Percentiles rank a stretch among this genome's conserved stretches.
These are phyloP conservation scores for Megaptera novaeangliae DNA, from an alignment of 2,113 vertebrate species.

Conservation along the genomic window DNA sequence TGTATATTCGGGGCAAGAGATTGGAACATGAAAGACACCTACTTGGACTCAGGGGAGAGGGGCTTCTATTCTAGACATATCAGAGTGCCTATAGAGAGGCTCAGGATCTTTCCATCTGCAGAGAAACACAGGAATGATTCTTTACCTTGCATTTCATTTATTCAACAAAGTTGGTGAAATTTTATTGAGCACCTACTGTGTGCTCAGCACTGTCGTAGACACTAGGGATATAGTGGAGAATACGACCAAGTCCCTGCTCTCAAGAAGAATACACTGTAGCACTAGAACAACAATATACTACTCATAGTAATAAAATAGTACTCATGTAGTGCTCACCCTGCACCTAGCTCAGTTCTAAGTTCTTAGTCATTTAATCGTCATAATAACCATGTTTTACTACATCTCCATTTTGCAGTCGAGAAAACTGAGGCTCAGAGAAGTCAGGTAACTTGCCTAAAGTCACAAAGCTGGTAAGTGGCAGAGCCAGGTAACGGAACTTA, in stretches of 20 bases:
- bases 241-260: background rate
- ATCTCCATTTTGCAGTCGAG: fast-evolving
- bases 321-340: fast-evolving
- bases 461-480: background rate
- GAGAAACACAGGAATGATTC: background rate
- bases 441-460: background rate
- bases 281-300: fast-evolving
- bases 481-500: background rate
- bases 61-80: background rate
- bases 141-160: too few species aligned
- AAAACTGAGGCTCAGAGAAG: background rate
- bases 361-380: background rate
- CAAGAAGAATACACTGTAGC: background rate
- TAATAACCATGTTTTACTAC: too few species aligned
- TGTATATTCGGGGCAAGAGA: background rate
- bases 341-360: background rate
- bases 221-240: fast-evolving
- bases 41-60: background rate
- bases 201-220: background rate
- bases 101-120: background rate
- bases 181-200: background rate
- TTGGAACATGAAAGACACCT: background rate
- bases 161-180: background rate
- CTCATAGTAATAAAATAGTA: fast-evolving
- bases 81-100: background rate